Evolutionary conservation across 1,140 invertebrate genomes (phyloP).

Genomic region (Orius insidiosus): DNA sequence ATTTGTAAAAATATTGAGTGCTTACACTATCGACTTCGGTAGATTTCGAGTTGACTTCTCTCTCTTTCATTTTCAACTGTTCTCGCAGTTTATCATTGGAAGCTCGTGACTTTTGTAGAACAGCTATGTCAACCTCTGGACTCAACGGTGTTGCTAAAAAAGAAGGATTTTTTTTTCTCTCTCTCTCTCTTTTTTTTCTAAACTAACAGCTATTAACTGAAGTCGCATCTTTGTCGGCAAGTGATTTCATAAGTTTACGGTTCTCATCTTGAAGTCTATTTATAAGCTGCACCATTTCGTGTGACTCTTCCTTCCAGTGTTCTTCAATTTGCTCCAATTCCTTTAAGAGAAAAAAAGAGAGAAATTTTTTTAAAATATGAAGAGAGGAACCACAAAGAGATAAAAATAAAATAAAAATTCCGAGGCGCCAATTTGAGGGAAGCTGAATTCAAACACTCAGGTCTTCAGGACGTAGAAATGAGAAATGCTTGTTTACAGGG

Average conservation of each 20-base stretch:
- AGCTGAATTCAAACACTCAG: too few relatives aligned
- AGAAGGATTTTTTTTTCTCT: conserved; percentile 2
- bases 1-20: too few relatives aligned
- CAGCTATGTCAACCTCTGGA: conserved; percentile 51
- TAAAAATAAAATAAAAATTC: too few relatives aligned
- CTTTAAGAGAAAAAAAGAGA: conserved; percentile 27
- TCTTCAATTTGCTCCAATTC: conserved; percentile 91
- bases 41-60: conserved; percentile 59
- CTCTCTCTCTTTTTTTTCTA: too few relatives aligned
- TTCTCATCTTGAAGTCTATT: conserved; percentile 82
- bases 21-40: conserved; percentile 73
- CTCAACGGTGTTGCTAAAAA: conserved; percentile 16
- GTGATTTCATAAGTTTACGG: conserved; percentile 45
- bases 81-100: conserved; percentile 74
- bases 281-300: conserved; percentile 65
- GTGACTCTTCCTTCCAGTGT: conserved; percentile 79
- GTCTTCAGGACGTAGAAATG: too few relatives aligned
- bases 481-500: too few relatives aligned
- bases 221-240: conserved; percentile 25
- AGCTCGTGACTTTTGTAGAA: conserved; percentile 62
- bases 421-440: too few relatives aligned
- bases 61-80: conserved; percentile 58
- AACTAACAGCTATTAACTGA: conserved; percentile 10
- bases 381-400: too few relatives aligned
- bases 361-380: too few relatives aligned